A percentile compares a stretch with the other conserved stretches of the same genome.
These are phyloP conservation scores for Cariama cristata DNA, from an alignment of 2,113 vertebrate species.

Conservation along the genomic window DNA sequence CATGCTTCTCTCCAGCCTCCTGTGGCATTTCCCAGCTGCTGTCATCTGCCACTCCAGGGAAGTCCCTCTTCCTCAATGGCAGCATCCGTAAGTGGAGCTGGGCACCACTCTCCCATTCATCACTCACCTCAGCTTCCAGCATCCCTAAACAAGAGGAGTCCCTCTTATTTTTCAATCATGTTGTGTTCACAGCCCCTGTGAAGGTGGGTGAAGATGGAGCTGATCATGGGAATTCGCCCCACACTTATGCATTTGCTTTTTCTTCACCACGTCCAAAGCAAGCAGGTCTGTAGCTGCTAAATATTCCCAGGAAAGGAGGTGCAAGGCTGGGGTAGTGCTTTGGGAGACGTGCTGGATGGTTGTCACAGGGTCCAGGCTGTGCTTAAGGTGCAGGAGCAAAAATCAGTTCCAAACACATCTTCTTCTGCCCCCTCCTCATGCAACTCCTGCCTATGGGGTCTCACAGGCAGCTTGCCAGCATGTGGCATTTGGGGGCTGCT, in stretches of 20 bases:
- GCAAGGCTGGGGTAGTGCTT: neutral
- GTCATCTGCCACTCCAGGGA: fast-evolving
- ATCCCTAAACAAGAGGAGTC: neutral
- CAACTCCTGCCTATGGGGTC: fast-evolving
- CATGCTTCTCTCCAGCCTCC: neutral
- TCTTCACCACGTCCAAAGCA: neutral
- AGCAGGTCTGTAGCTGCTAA: neutral
- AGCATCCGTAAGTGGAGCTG: neutral
- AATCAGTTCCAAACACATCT: neutral
- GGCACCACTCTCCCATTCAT: neutral
- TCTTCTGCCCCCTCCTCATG: neutral
- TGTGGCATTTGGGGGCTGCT: neutral
- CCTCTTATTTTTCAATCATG: neutral
- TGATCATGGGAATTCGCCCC: neutral
- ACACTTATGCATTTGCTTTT: neutral
- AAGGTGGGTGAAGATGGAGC: neutral
- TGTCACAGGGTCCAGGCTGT: neutral
- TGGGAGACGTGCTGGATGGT: neutral
- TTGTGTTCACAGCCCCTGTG: neutral
- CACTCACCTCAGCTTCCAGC: neutral
- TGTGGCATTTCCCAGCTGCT: neutral
- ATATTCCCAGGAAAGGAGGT: neutral
- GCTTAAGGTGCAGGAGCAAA: neutral
- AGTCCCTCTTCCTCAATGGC: neutral
- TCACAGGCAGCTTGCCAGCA: neutral